A percentile compares a stretch with the other conserved stretches of the same genome.
phyloP scores from a whole-genome alignment of 2,888 invertebrate genomes.

The Tenthredo notha region DNA sequence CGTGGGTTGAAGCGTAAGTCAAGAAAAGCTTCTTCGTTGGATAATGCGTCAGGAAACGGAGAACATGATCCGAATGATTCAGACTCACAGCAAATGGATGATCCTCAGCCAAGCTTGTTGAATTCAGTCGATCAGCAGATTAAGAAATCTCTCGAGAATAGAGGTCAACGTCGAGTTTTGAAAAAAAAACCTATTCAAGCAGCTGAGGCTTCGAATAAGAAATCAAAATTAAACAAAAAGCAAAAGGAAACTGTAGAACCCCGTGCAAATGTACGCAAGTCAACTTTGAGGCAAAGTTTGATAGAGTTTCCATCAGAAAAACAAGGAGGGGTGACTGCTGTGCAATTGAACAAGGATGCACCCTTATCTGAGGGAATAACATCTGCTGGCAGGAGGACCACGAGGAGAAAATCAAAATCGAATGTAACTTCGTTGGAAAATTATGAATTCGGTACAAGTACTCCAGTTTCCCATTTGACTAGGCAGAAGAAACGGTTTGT shows the following conservation, averaged over 20 bases:
- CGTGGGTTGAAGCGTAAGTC: neutral
- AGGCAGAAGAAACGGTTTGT: neutral
- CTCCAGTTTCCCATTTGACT: constrained; percentile 3
- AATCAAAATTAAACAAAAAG: neutral
- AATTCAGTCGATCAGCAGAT: neutral
- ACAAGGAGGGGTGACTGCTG: neutral
- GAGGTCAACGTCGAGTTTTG: neutral
- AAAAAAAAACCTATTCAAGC: neutral
- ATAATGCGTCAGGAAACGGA: neutral
- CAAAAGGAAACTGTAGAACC: neutral
- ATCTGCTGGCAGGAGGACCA: neutral
- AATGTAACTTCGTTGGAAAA: neutral
- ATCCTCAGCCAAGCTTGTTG: neutral
- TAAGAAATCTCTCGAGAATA: constrained; percentile 13
- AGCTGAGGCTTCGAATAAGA: neutral
- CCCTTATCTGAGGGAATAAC: neutral
- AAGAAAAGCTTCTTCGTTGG: neutral
- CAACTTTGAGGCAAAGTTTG: constrained; percentile 19
- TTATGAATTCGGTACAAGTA: constrained; percentile 26
- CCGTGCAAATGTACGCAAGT: neutral
- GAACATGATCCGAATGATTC: neutral
- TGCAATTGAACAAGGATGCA: neutral
- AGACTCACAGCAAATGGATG: neutral
- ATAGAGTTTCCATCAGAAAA: neutral
- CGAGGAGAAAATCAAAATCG: neutral